phyloP scores from a whole-genome alignment of 2,888 invertebrate species.

The Rosalia funebris region DNA sequence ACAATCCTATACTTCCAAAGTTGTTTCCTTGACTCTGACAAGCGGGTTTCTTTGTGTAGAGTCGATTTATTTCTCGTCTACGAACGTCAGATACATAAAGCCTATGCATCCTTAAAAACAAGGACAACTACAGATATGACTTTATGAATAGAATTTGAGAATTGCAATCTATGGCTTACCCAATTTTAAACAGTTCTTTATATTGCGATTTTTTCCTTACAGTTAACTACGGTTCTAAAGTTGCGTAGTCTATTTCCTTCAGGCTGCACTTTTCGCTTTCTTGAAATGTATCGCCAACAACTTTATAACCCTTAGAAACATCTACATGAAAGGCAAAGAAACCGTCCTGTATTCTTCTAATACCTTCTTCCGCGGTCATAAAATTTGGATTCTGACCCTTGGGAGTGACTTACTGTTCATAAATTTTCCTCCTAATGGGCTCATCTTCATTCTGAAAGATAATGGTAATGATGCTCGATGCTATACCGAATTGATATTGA shows the following conservation, averaged over 20 bases:
- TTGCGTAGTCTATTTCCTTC: constrained; percentile 70
- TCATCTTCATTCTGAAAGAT: constrained; percentile 70
- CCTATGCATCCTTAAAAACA: constrained; percentile 42
- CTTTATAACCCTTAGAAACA: constrained; percentile 72
- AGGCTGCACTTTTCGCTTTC: constrained; percentile 79
- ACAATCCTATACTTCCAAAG: constrained; percentile 71
- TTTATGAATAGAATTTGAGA: no score
- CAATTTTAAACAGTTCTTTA: constrained; percentile 68
- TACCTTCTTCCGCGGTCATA: constrained; percentile 70
- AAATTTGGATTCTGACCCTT: constrained; percentile 69
- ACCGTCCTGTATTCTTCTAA: constrained; percentile 69
- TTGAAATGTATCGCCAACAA: constrained; percentile 73
- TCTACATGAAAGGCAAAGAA: constrained; percentile 77
- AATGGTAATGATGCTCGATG: no score
- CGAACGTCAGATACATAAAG: constrained; percentile 71
- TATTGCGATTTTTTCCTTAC: constrained; percentile 67
- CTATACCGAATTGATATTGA: no score
- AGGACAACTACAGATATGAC: no score
- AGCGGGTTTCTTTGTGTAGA: constrained; percentile 70
- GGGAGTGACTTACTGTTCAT: constrained; percentile 71
- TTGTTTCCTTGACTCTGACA: constrained; percentile 69
- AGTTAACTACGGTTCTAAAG: constrained; percentile 68
- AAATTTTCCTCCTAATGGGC: constrained; percentile 69
- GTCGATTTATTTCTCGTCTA: constrained; percentile 66
- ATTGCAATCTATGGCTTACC: no score